These are phyloP conservation scores for Glomeris maerens DNA, from an alignment of 1,140 invertebrate species.

Conservation along the genomic window DNA sequence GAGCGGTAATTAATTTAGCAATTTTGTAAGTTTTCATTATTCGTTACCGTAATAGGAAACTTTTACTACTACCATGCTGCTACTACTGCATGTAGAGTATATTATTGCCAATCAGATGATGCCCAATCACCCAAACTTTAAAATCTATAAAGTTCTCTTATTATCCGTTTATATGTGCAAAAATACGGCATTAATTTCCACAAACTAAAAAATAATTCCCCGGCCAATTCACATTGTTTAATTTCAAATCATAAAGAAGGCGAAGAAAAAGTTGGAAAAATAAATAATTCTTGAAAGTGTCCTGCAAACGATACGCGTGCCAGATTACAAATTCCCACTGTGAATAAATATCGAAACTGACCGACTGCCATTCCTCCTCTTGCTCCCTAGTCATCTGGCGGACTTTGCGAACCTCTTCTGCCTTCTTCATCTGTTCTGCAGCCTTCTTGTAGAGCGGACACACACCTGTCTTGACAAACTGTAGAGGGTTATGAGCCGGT, in stretches of 20 bases:
- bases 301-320: conserved; percentile 8
- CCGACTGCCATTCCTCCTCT: conserved; percentile 83
- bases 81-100: too few species aligned
- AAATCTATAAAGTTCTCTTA: too few species aligned
- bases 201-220: too few species aligned
- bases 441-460: conserved; percentile 54
- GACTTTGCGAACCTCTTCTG: conserved; percentile 64
- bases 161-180: too few species aligned
- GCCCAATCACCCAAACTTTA: too few species aligned
- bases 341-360: conserved; percentile 43
- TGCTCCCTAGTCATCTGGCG: conserved; percentile 55
- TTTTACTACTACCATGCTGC: too few species aligned
- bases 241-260: neutral
- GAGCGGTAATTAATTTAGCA: too few species aligned
- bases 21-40: too few species aligned
- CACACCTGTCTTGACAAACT: conserved; percentile 54
- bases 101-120: too few species aligned
- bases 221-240: conserved; percentile 13
- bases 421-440: conserved; percentile 67
- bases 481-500: conserved; percentile 66
- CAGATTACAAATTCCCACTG: conserved; percentile 12
- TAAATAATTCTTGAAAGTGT: neutral
- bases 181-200: too few species aligned
- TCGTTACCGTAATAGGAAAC: too few species aligned
- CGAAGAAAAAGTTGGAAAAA: neutral